phyloP scores from a whole-genome alignment of 2,797 vertebrate genomes.

The Platyrinchus mystaceus region DNA sequence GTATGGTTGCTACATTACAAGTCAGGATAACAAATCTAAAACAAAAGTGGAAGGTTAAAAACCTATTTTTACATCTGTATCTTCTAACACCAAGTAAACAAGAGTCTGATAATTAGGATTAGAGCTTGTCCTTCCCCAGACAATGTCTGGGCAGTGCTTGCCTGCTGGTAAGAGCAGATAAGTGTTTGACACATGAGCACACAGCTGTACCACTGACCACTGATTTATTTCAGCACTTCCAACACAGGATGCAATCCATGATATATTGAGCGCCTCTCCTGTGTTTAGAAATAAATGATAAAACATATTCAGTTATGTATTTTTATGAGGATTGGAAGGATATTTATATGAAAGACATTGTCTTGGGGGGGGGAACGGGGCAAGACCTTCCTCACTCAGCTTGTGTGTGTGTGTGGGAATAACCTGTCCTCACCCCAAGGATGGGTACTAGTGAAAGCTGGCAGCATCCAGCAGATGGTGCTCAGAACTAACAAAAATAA shows the following conservation, averaged over 20 bases:
- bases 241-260: not conserved
- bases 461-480: constrained; percentile 63
- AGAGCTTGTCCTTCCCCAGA: not conserved
- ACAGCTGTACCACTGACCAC: not conserved
- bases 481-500: constrained; percentile 22
- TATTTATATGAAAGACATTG: not conserved
- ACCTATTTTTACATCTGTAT: not conserved
- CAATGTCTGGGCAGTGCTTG: not conserved
- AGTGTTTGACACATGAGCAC: not conserved
- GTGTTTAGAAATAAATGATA: not conserved
- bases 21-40: not conserved
- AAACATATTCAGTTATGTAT: not conserved
- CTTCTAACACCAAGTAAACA: not conserved
- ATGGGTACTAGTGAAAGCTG: not conserved
- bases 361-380: not conserved
- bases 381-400: not conserved
- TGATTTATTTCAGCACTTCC: not conserved
- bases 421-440: not conserved
- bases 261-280: accelerated
- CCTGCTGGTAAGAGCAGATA: not conserved
- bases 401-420: too few relatives aligned
- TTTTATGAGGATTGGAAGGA: not conserved
- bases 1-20: not conserved
- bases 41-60: not conserved
- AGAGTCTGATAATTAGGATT: not conserved